These are phyloP conservation scores for roundworm (Caenorhabditis elegans) DNA, from an alignment of 1,140 invertebrate species.

Conservation along the genomic window WBcel235 BX284602.5:14502001-14502500, in stretches of 20 bases:
- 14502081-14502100: not conserved
- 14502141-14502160: not conserved
- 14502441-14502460: not conserved
- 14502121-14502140: not conserved
- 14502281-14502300: not conserved
- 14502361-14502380: not conserved
- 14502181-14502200: not conserved
- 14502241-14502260: not conserved
- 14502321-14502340: not conserved
- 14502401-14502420: not conserved
- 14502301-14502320: not conserved
- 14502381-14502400: not conserved
- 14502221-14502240: not conserved
- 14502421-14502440: conserved; percentile 14
- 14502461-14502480: not conserved
- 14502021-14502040: not conserved
- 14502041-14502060: not conserved
- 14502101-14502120: not conserved
- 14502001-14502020: not conserved
- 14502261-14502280: not conserved
- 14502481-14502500: conserved; percentile 18
- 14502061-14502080: not conserved
- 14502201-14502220: not conserved
- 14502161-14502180: not conserved
- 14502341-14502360: not conserved